phyloP scores from a whole-genome alignment of 1,140 invertebrate species.

The Drosophila triauraria region DNA sequence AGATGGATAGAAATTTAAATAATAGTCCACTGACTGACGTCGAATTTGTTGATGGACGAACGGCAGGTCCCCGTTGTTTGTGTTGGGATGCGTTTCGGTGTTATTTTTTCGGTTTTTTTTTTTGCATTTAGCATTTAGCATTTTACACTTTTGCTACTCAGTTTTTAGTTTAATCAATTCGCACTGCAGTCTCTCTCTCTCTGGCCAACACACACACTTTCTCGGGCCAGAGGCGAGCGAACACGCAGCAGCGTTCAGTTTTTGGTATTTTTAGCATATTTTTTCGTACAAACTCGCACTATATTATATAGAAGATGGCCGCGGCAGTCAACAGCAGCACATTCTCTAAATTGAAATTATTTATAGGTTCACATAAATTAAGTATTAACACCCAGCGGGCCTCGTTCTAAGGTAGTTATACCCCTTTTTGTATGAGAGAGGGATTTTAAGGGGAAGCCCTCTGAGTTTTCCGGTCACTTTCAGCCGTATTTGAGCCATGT shows the following conservation, averaged over 20 bases:
- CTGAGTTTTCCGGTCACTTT: neutral
- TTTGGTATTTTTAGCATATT: conserved; percentile 80
- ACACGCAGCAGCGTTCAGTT: conserved; percentile 81
- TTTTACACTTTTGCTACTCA: conserved; percentile 15
- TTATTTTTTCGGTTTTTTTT: neutral
- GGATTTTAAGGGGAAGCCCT: neutral
- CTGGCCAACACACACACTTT: conserved; percentile 10
- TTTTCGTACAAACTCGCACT: conserved; percentile 79
- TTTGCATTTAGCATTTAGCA: conserved; percentile 7
- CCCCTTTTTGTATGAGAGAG: conserved; percentile 18
- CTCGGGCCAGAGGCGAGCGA: conserved; percentile 7
- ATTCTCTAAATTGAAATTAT: conserved; percentile 84
- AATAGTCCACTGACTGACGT: conserved; percentile 77
- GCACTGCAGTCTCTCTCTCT: conserved; percentile 43
- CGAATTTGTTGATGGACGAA: conserved; percentile 50
- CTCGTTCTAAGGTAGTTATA: conserved; percentile 44
- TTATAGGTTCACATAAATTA: conserved; percentile 84
- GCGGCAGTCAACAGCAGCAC: conserved; percentile 67
- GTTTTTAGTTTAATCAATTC: conserved; percentile 77
- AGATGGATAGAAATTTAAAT: conserved; percentile 71
- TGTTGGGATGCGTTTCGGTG: conserved; percentile 31
- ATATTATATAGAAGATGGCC: conserved; percentile 66
- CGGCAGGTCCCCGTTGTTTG: conserved; percentile 43
- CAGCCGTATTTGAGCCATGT: neutral
- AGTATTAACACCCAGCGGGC: conserved; percentile 73